These are phyloP conservation scores for Cyprinella venusta DNA, from an alignment of 2,797 vertebrate species.

Conservation along the genomic window DNA sequence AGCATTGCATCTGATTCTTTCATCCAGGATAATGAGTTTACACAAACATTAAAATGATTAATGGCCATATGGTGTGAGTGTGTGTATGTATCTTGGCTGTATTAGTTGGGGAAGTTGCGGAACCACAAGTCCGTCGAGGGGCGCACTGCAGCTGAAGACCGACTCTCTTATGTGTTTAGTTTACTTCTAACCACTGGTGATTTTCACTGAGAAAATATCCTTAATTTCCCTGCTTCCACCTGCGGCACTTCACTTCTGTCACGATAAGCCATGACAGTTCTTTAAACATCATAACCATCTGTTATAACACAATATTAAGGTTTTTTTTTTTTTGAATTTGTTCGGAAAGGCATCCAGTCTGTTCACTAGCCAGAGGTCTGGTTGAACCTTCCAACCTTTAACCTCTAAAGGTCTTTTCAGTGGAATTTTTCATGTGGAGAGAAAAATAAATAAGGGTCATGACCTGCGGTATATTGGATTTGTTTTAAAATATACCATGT, in stretches of 20 bases:
- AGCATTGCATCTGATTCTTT: constrained; percentile 33
- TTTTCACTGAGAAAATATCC: constrained; percentile 25
- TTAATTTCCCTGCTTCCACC: constrained; percentile 41
- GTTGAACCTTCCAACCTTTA: constrained; percentile 45
- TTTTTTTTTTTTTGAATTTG: not conserved
- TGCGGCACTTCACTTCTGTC: constrained; percentile 32
- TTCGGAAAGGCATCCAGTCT: constrained; percentile 21
- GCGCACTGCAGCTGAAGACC: constrained; percentile 31
- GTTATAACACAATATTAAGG: constrained; percentile 4
- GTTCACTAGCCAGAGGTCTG: constrained; percentile 28
- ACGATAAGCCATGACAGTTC: constrained; percentile 7
- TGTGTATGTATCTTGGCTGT: constrained; percentile 49
- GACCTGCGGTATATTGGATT: constrained; percentile 32
- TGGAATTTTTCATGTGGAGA: constrained; percentile 55
- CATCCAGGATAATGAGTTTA: constrained; percentile 26
- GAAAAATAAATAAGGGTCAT: constrained; percentile 48
- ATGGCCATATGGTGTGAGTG: constrained; percentile 46
- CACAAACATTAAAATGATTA: constrained; percentile 52
- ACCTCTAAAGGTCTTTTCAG: constrained; percentile 43
- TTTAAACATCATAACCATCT: constrained; percentile 25
- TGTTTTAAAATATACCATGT: constrained; percentile 34
- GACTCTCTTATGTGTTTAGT: constrained; percentile 37
- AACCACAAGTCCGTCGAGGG: constrained; percentile 51
- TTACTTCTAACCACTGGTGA: constrained; percentile 19
- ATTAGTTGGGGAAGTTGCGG: constrained; percentile 61